phyloP scores from a whole-genome alignment of 1,140 invertebrate genomes.

The Conus betulinus region DNA sequence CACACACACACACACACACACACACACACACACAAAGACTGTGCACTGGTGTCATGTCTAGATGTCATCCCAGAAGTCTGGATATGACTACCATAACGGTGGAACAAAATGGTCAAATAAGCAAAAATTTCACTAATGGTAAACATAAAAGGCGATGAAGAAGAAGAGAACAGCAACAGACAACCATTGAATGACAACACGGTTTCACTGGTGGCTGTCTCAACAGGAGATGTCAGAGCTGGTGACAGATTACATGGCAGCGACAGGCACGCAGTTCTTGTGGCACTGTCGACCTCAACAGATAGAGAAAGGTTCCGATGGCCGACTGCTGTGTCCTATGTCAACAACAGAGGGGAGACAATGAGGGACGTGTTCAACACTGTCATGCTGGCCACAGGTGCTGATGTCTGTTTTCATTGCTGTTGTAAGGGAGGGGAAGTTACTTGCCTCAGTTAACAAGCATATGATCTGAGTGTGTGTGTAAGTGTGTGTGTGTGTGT shows the following conservation, averaged over 20 bases:
- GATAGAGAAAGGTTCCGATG: conserved; percentile 82
- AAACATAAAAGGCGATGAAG: no score
- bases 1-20: no score
- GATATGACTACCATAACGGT: no score
- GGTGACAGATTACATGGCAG: conserved; percentile 87
- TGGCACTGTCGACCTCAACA: conserved; percentile 84
- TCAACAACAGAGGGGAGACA: conserved; percentile 76
- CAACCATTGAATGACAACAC: no score
- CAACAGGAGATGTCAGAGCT: conserved; percentile 89
- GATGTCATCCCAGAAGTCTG: no score
- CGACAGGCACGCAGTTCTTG: conserved; percentile 88
- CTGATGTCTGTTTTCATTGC: background rate
- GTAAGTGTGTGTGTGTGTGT: no score
- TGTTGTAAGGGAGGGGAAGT: background rate
- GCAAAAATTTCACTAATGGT: no score
- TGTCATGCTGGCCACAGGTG: conserved; percentile 89
- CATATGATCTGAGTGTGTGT: no score
- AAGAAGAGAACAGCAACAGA: no score
- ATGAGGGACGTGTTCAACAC: conserved; percentile 80
- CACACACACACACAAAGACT: no score
- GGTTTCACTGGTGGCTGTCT: background rate
- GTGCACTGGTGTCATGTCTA: no score
- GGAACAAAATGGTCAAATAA: no score
- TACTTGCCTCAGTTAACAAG: background rate
- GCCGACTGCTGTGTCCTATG: conserved; percentile 85